Evolutionary conservation across 2,113 vertebrate species (phyloP).

Genomic region (Marmota flaviventris): DNA sequence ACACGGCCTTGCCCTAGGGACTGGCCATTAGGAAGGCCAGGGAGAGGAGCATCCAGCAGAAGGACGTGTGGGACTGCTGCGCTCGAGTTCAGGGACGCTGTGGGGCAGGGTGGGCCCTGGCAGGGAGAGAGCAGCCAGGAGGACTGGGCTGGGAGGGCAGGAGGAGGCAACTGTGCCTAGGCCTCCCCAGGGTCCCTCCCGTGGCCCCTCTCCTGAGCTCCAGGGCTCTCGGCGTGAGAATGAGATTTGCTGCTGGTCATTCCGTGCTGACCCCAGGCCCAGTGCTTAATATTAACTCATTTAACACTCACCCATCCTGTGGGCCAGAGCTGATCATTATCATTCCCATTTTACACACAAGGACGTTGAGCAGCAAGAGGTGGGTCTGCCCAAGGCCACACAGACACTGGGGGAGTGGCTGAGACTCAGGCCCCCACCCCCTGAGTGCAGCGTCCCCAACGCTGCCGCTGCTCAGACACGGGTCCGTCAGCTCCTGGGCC

Average conservation of each 20-base stretch:
- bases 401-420: background rate
- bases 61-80: fast-evolving
- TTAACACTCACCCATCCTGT: background rate
- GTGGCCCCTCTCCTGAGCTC: background rate
- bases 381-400: background rate
- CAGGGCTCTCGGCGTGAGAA: fast-evolving
- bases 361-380: background rate
- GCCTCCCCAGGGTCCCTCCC: background rate
- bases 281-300: background rate
- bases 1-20: background rate
- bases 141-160: too few species aligned
- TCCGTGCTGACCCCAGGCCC: too few species aligned
- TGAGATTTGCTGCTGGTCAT: fast-evolving
- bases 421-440: background rate
- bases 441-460: background rate
- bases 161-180: too few species aligned
- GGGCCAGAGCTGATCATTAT: fast-evolving
- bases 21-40: background rate
- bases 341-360: background rate
- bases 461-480: too few species aligned
- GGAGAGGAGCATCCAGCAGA: background rate
- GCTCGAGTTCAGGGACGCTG: background rate
- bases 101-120: background rate
- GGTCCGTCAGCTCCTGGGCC: too few species aligned
- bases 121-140: too few species aligned